A percentile compares a stretch with the other conserved stretches of the same genome.
These are phyloP conservation scores for Chrysogorgia sp. DNA, from an alignment of 92 coral and sea anemone species.

Conservation along the genomic window DNA sequence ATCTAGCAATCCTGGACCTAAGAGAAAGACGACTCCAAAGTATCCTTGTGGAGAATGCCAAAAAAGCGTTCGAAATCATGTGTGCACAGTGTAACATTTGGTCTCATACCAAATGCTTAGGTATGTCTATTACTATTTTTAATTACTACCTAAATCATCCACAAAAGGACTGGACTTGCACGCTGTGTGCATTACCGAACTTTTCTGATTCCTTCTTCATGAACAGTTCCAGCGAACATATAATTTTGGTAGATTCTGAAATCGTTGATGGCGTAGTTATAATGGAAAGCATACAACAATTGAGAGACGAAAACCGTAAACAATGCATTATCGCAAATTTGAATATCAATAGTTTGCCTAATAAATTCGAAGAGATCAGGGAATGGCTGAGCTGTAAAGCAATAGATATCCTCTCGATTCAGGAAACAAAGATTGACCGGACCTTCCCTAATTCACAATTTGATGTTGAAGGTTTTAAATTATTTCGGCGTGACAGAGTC, in stretches of 20 bases:
- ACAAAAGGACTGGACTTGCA: conserved; percentile 53
- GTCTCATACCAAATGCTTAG: conserved; percentile 56
- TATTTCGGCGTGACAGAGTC: conserved; percentile 48
- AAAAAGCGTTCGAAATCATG: conserved; percentile 55
- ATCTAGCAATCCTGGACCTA: no score
- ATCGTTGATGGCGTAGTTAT: not conserved
- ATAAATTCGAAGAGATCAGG: conserved; percentile 53
- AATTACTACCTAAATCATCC: conserved; percentile 47
- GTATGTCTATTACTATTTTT: conserved; percentile 24
- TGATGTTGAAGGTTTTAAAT: conserved; percentile 41
- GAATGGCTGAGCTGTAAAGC: conserved; percentile 51
- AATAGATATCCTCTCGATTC: conserved; percentile 56
- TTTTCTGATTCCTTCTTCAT: conserved; percentile 50
- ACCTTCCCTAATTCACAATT: conserved; percentile 62
- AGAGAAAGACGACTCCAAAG: conserved; percentile 36
- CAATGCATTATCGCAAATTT: conserved; percentile 51
- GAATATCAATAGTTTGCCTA: conserved; percentile 53
- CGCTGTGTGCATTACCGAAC: conserved; percentile 49
- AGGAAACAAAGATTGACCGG: conserved; percentile 62
- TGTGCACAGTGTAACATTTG: conserved; percentile 46
- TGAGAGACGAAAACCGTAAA: conserved; percentile 34
- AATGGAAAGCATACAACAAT: not conserved
- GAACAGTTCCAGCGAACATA: conserved; percentile 9
- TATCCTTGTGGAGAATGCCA: conserved; percentile 51
- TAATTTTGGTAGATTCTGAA: not conserved